Evolutionary conservation across 1,140 invertebrate species (phyloP).

Genomic region (Drosophila santomea): DNA sequence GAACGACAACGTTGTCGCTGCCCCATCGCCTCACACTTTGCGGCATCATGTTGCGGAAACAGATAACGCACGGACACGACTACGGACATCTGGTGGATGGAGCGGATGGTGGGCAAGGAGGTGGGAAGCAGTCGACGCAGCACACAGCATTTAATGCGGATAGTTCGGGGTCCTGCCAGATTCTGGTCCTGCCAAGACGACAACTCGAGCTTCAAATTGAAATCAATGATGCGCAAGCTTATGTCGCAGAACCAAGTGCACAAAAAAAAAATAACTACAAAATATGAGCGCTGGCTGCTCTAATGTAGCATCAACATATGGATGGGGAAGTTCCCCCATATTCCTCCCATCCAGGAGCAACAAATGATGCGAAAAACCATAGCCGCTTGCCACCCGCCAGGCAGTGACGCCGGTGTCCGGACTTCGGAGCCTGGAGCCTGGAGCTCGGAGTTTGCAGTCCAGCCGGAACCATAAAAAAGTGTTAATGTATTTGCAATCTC

Average conservation of each 20-base stretch:
- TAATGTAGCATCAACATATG: conserved; percentile 72
- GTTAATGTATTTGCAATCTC: conserved; percentile 72
- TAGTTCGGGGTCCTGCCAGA: conserved; percentile 52
- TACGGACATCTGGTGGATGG: conserved; percentile 53
- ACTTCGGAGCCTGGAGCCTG: not conserved
- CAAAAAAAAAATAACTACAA: conserved; percentile 13
- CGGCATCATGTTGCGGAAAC: conserved; percentile 82
- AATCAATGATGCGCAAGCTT: conserved; percentile 80
- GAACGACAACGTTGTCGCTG: conserved; percentile 48
- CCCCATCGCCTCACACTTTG: conserved; percentile 56
- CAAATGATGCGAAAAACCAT: conserved; percentile 77
- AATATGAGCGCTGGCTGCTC: conserved; percentile 37
- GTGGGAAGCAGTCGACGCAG: conserved; percentile 33
- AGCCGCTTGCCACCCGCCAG: conserved; percentile 58
- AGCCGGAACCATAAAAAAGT: conserved; percentile 62
- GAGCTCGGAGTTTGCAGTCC: conserved; percentile 28
- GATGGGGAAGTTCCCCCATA: conserved; percentile 23
- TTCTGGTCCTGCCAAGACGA: conserved; percentile 53
- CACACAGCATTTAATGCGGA: conserved; percentile 81
- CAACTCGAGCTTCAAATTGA: conserved; percentile 79
- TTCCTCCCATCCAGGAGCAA: conserved; percentile 28
- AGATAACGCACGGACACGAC: conserved; percentile 79
- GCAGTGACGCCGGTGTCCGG: conserved; percentile 55
- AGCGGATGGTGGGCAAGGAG: conserved; percentile 4
- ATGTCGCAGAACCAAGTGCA: conserved; percentile 57